These are phyloP conservation scores for Astropecten irregularis DNA, from an alignment of 53 echinoderm and acorn worm species.

Conservation along the genomic window DNA sequence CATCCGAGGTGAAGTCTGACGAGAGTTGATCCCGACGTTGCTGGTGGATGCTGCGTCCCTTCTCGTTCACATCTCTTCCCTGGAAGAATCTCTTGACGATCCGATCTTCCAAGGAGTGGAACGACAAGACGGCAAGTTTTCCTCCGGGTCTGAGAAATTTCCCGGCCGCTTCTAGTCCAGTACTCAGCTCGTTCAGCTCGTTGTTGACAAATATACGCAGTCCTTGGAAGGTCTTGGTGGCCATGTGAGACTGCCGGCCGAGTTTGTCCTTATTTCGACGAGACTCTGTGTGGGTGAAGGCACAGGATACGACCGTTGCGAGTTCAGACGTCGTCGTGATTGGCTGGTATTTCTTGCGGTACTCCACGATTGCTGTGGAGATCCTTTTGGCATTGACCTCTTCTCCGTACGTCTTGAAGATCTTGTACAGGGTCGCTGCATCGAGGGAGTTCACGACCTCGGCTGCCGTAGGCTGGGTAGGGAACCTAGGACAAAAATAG, in stretches of 20 bases:
- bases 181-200: constrained; percentile 78
- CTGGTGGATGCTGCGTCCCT: constrained; percentile 55
- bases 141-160: constrained; percentile 71
- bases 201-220: constrained; percentile 91
- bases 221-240: constrained; percentile 88
- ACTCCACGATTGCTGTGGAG: constrained; percentile 78
- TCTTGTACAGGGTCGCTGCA: constrained; percentile 61
- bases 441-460: constrained; percentile 88
- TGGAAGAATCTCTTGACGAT: constrained; percentile 86
- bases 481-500: constrained; percentile 52
- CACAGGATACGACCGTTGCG: constrained; percentile 70
- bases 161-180: constrained; percentile 60
- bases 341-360: constrained; percentile 77
- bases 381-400: constrained; percentile 80
- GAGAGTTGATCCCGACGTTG: constrained; percentile 13
- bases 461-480: constrained; percentile 85
- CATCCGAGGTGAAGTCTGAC: background rate
- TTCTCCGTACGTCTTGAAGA: constrained; percentile 85
- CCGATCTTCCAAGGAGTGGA: constrained; percentile 93
- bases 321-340: constrained; percentile 80
- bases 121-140: constrained; percentile 76
- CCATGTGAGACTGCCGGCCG: constrained; percentile 71
- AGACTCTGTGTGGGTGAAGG: constrained; percentile 73
- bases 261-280: constrained; percentile 64
- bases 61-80: constrained; percentile 80